Percentiles rank a stretch among this genome's conserved stretches.
Evolutionary conservation across 2,113 vertebrate species (phyloP).

Genomic region (Strix uralensis): DNA sequence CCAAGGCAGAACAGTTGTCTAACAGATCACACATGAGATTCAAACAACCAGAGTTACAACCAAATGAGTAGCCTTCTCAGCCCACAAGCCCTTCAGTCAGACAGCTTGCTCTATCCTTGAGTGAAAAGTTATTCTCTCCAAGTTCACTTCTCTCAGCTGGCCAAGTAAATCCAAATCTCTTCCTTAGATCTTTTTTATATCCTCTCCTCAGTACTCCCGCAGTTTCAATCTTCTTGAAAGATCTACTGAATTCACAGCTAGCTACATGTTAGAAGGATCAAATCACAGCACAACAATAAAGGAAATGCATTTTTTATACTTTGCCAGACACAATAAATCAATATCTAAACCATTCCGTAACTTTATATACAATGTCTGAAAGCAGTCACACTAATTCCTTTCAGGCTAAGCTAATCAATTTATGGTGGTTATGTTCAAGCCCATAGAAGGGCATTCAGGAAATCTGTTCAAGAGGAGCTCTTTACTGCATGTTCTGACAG

Average conservation of each 20-base stretch:
- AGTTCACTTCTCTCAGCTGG: background rate
- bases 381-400: background rate
- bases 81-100: background rate
- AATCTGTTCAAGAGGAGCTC: background rate
- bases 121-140: background rate
- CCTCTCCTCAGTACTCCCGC: background rate
- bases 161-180: background rate
- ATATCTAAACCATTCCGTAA: background rate
- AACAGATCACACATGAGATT: background rate
- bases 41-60: background rate
- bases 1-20: background rate
- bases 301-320: background rate
- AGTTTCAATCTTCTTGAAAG: background rate
- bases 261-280: background rate
- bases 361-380: background rate
- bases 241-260: background rate
- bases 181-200: background rate
- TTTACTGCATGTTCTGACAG: background rate
- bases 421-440: background rate
- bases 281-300: background rate
- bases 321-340: background rate
- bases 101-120: background rate
- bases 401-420: background rate
- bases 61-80: background rate
- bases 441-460: background rate